Evolutionary conservation across 2,797 vertebrate species (phyloP), one percentile per base, ranked within the genome.

Genomic region (Buceros bicornis): DNA sequence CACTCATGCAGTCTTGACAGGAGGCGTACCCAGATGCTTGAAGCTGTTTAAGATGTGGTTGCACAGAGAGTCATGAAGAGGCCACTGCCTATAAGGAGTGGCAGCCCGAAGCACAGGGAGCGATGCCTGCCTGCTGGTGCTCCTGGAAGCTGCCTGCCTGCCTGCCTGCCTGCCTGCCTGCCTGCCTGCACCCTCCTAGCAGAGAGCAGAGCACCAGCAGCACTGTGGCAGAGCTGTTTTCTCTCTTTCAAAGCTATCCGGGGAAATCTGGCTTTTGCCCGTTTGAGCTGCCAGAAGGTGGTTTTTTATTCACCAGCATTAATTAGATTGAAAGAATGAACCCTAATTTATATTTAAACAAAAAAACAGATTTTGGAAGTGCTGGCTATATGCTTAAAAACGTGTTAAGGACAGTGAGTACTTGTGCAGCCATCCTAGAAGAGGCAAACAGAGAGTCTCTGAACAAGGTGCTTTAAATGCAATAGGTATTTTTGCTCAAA

Each of bases 401-500:
- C 33, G 4, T 21, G 50, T 70, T 61, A 64, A 74, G 83, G 74
- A 48, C 86, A 47, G 73, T 2, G 37, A 62, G 31, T 83, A 40
- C 78, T 73, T 57, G 62, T 84, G 90, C 86, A 93, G 13, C 82
- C 45, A 19, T 73, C 80, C 77, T 61, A 70, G 65, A 90, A 88
- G 80, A 85, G 73, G 90, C 71, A 79, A 57, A 82, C 80, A 76
- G 60, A 37, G 45, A 72, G 70, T 45, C 82, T 94, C 89, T 64
- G 73, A 91, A 82, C 18, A 60, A 93, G 73, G 70, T 64, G 40
- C 82, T 89, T 77, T 66, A 83, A 91, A 90, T 74, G 60, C 57
- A 98, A 96, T 92, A 95, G 87, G 95, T 97, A 88, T 94, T 97
- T 97, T 89, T 80, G 28, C 81, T 97, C 95, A 91, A 97, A 97